Conservation (phyloP, 2,113 vertebrate genomes). For the Neogobius melanostomus region DNA sequence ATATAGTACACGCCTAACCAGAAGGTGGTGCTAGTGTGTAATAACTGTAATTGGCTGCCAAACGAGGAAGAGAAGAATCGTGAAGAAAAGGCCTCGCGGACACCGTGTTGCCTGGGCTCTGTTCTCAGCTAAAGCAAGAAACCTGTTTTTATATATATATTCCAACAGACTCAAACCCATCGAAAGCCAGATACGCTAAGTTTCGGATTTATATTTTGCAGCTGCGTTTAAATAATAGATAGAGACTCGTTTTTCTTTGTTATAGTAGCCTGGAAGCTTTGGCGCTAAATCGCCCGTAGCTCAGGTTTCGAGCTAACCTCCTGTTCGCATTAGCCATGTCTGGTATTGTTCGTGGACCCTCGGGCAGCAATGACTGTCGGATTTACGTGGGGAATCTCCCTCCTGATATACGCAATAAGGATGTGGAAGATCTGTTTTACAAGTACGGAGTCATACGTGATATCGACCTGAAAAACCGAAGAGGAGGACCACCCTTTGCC, state of each 20-base stretch:
- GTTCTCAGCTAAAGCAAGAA: neutral
- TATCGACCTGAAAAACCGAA: slow-evolving; percentile 88
- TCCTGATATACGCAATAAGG: slow-evolving; percentile 86
- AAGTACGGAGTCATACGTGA: slow-evolving; percentile 89
- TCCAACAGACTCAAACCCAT: neutral
- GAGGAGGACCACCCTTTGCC: slow-evolving; percentile 88
- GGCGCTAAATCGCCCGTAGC: slow-evolving; percentile 34
- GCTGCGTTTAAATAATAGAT: neutral
- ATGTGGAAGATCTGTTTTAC: slow-evolving; percentile 89
- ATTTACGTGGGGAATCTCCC: slow-evolving; percentile 90
- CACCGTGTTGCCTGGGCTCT: neutral
- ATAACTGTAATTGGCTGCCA: neutral
- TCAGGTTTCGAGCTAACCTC: slow-evolving; percentile 14
- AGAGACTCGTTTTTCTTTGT: neutral
- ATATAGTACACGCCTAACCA: neutral
- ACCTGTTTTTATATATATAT: neutral
- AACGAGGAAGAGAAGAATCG: neutral
- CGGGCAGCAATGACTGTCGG: slow-evolving; percentile 94
- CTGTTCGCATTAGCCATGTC: slow-evolving; percentile 4
- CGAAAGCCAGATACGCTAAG: no score
- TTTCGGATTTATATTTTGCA: neutral
- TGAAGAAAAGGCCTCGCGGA: slow-evolving; percentile 8
- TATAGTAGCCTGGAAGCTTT: neutral
- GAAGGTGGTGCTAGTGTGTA: neutral
- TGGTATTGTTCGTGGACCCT: slow-evolving; percentile 89